These are phyloP conservation scores for Clarias macrocephalus DNA, from an alignment of 2,113 vertebrate genomes.

Conservation along the genomic window DNA sequence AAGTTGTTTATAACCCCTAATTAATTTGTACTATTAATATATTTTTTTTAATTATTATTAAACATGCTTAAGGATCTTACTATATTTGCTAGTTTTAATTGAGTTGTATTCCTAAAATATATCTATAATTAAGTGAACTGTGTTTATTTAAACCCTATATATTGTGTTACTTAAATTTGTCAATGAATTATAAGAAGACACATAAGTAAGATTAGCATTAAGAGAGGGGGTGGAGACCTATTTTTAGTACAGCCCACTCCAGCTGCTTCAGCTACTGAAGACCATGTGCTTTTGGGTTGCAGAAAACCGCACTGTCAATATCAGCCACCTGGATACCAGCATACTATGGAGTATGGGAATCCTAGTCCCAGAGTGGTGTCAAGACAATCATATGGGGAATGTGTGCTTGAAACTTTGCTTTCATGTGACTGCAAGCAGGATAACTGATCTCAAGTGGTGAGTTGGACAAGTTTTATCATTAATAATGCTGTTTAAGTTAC, in stretches of 20 bases:
- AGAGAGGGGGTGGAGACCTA: slow-evolving; percentile 31
- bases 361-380: background rate
- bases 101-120: background rate
- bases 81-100: background rate
- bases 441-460: slow-evolving; percentile 11
- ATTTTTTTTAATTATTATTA: background rate
- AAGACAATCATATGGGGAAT: background rate
- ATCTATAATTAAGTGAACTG: background rate
- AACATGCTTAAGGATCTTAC: background rate
- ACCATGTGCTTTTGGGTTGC: slow-evolving; percentile 13
- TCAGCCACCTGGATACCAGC: background rate
- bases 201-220: slow-evolving; percentile 22
- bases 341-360: background rate
- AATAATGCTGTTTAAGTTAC: background rate
- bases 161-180: background rate
- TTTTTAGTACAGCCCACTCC: slow-evolving; percentile 35
- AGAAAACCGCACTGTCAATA: background rate
- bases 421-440: background rate
- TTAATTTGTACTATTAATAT: background rate
- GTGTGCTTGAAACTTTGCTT: background rate
- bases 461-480: background rate
- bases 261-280: slow-evolving; percentile 26
- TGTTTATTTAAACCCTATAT: background rate
- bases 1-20: background rate
- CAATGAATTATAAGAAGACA: background rate